Evolutionary conservation across 37 sponge, comb jelly and placozoan genomes (phyloP), one percentile per base, ranked within the genome.

Genomic region (Tethya wilhelma): DNA sequence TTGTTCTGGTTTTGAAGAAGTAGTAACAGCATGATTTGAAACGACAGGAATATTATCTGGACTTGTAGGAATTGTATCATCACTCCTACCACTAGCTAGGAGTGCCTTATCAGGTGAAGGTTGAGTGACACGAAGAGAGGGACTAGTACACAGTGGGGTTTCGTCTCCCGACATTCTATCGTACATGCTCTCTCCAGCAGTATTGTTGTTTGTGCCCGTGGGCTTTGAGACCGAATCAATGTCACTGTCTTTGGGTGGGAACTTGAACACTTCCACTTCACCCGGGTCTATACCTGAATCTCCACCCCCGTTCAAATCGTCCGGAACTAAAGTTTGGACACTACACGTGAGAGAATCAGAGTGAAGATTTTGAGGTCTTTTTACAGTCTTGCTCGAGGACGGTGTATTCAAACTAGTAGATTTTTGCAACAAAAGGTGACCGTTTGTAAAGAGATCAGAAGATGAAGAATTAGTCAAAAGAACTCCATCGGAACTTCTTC

Each of bases 231-330:
- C n/a, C n/a, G n/a, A n/a, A n/a, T n/a, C n/a, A n/a, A n/a, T n/a
- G n/a, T n/a, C n/a, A n/a, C n/a, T n/a, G n/a, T n/a, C n/a, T n/a
- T n/a, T n/a, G n/a, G n/a, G 67, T 14, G 79, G 65, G 25, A 67
- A 65, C 40, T 79, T 67, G 33, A 79, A 55, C 28, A 56, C 68
- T 26, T 79, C 79, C n/a, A 72, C 11, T 49, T 81, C 84, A 4
- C 84, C 84, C 1, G 84, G 84, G 41, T 83, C 84, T 17, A 83
- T 83, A 20, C 84, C 84, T 20, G 84, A 83, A 30, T 83, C 84
- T n/a, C 75, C 84, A 11, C 63, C 73, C 43, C 79, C 45, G 71
- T n/a, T 41, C 3, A 1, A 2, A 3, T 58, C 75, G 11, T 38
- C 58, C 1, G 28, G 59, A n/a, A 75, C 59, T 11, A 75, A 42